Conservation (phyloP, 2,113 vertebrate genomes). For the Prunella fulvescens region DNA sequence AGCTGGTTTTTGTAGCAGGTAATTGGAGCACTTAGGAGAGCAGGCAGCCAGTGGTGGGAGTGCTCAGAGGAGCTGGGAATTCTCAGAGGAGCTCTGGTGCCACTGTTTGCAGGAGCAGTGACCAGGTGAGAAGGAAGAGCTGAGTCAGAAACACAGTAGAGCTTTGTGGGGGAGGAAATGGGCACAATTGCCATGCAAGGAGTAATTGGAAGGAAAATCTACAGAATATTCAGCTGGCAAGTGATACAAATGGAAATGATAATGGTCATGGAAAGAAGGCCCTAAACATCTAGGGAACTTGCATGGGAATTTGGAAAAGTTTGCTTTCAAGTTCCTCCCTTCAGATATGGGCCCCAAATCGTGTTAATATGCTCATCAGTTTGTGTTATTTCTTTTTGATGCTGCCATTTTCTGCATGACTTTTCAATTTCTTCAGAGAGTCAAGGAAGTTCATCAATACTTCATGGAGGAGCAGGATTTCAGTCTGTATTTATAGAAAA, state of each 20-base stretch:
- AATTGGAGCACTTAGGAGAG: background rate
- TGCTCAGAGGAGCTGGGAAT: background rate
- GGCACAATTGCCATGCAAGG: background rate
- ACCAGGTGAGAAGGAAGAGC: background rate
- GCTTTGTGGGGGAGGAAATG: background rate
- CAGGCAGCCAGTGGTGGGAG: background rate
- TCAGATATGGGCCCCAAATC: background rate
- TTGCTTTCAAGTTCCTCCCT: background rate
- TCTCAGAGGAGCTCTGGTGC: background rate
- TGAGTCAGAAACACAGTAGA: accelerated
- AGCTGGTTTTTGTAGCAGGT: background rate
- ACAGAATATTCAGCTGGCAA: background rate
- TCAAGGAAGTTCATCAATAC: background rate
- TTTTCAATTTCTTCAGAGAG: background rate
- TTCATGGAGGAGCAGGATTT: background rate
- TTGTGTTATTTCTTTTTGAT: background rate
- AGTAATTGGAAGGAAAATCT: background rate
- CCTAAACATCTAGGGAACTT: background rate
- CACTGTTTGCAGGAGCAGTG: too few relatives aligned
- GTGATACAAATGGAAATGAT: background rate
- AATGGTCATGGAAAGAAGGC: background rate
- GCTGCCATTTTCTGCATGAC: background rate
- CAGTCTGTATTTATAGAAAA: background rate
- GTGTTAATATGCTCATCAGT: background rate
- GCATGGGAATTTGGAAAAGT: background rate